Evolutionary conservation across 2,797 vertebrate species (phyloP), one percentile per base, ranked within the genome.

Genomic region (Octomys mimax): DNA sequence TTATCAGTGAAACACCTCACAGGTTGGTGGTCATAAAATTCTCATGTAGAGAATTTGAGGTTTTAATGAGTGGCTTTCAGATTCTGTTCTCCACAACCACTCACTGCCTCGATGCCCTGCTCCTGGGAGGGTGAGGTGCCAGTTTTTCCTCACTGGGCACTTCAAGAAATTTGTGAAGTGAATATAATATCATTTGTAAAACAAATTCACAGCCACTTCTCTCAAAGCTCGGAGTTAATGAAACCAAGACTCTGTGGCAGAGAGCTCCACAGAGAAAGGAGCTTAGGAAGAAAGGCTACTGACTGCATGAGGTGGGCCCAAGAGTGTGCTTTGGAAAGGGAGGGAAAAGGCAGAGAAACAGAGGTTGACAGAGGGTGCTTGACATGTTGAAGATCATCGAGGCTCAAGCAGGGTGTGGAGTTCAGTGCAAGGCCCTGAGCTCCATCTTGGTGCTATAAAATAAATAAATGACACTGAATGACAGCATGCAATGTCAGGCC

Each of bases 81-180:
- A 59, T 16, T 46, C 22, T 46, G 4, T 54, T 66, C 64, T 73
- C 0, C 3, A 7, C 3, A n/a, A 46, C 2, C 79, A 54, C 57
- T 94, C 6, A 2, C 4, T n/a, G n/a, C 9, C 61, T 11, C 1
- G 0, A 0, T 19, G 57, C 46, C 66, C 10, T 7, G 11, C 2
- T 75, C 57, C 28, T 11, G 49, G 16, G 21, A 59, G 21, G 66
- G 36, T 59, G 3, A 6, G 12, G 10, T 52, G 52, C 7, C 9
- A 8, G 19, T 22, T 62, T 66, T 49, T 79, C 16, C 33, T 54
- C 36, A 49, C 18, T 46, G 42, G 54, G 83, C 42, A 62, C 64
- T 81, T 73, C 52, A 85, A 39, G 22, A 31, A 89, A 59, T 21
- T 33, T 46, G 14, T 83, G 52, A 39, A 16, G 10, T 79, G 59